Conservation (phyloP, 2,797 vertebrate species). For the Melanotaenia nigrans region DNA sequence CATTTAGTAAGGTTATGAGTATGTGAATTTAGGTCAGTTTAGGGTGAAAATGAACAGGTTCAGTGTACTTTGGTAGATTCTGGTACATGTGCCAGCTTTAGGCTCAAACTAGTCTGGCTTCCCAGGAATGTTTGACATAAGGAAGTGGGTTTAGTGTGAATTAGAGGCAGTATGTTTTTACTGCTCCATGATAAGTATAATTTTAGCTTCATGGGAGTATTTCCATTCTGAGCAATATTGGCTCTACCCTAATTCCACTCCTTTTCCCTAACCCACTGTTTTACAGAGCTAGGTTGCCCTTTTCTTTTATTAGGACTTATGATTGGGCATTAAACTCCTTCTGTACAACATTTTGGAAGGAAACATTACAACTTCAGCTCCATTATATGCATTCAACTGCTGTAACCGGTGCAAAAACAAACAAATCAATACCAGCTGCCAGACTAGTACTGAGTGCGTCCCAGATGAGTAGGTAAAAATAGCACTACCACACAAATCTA, state of each 20-base stretch:
- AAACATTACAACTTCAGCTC: neutral
- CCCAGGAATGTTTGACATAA: neutral
- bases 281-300: neutral
- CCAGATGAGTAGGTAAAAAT: neutral
- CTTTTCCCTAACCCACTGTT: neutral
- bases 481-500: neutral
- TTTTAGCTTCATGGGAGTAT: neutral
- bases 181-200: neutral
- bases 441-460: neutral
- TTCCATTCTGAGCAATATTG: neutral
- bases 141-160: neutral
- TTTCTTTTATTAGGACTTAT: neutral
- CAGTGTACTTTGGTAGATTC: neutral
- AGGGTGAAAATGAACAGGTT: neutral
- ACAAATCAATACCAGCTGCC: neutral
- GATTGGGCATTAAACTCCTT: neutral
- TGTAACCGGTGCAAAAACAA: neutral
- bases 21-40: constrained; percentile 1
- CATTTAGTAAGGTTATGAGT: neutral
- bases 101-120: neutral
- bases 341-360: neutral
- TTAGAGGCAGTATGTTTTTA: neutral
- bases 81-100: neutral
- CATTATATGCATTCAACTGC: neutral
- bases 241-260: neutral